phyloP scores from a whole-genome alignment of 2,797 vertebrate genomes.

The Luscinia megarhynchos region DNA sequence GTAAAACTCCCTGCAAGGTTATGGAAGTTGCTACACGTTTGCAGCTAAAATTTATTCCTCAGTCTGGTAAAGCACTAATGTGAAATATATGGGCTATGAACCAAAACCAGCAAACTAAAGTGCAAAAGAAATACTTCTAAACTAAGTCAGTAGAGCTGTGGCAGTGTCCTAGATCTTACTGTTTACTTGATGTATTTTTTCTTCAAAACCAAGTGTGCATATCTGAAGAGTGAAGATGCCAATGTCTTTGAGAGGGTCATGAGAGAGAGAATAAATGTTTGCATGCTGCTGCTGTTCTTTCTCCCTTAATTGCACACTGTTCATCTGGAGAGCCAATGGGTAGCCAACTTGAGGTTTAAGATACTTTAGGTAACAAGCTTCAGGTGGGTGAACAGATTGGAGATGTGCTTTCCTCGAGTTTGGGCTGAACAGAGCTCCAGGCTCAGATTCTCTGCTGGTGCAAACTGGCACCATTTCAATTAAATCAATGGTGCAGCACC shows the following conservation, averaged over 20 bases:
- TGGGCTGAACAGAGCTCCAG: not conserved
- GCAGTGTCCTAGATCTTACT: not conserved
- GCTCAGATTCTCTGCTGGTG: not conserved
- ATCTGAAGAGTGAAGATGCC: fast-evolving
- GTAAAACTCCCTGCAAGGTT: not conserved
- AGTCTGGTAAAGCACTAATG: not conserved
- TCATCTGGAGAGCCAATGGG: not conserved
- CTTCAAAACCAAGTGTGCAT: not conserved
- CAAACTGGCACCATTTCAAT: slow-evolving; percentile 42
- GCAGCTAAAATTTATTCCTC: not conserved
- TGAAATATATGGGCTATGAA: not conserved
- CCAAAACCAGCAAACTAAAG: slow-evolving; percentile 1
- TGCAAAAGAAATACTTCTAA: not conserved
- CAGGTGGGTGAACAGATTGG: slow-evolving; percentile 4
- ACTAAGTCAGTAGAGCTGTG: not conserved
- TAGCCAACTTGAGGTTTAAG: not conserved
- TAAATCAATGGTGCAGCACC: slow-evolving; percentile 46
- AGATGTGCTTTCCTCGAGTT: not conserved
- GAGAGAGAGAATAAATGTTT: not conserved
- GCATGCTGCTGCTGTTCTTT: not conserved
- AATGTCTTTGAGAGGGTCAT: not conserved
- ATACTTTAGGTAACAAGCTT: not conserved
- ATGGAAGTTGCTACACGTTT: not conserved
- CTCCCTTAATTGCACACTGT: not conserved
- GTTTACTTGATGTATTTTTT: not conserved